Evolutionary conservation across 2,888 invertebrate genomes (phyloP).

Genomic region (Eudemis profundana): DNA sequence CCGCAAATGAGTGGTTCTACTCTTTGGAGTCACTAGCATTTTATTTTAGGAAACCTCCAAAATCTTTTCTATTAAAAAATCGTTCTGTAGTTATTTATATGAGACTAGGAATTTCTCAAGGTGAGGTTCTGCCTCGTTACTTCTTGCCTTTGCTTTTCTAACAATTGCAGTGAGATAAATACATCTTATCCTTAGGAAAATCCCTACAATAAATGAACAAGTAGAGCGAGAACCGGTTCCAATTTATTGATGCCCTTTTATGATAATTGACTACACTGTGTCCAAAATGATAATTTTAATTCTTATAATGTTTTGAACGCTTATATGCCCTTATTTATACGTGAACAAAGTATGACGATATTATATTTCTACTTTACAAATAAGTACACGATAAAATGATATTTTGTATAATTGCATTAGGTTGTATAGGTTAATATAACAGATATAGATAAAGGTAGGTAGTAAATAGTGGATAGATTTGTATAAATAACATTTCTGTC

Average conservation of each 20-base stretch:
- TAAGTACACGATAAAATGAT: constrained; percentile 77
- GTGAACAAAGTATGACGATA: constrained; percentile 77
- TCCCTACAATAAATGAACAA: background rate
- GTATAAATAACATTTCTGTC: constrained; percentile 75
- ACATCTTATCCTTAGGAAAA: no score
- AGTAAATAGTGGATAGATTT: constrained; percentile 63
- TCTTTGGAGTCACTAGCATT: constrained; percentile 3
- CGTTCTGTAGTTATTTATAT: background rate
- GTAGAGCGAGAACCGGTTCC: constrained; percentile 44
- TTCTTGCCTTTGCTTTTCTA: background rate
- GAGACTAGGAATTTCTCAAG: background rate
- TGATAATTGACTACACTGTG: constrained; percentile 20
- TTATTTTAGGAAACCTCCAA: background rate
- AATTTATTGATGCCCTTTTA: constrained; percentile 45
- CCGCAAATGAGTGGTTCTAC: constrained; percentile 52
- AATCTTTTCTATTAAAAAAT: background rate
- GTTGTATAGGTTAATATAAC: constrained; percentile 78
- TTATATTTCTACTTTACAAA: constrained; percentile 70
- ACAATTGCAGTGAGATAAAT: background rate
- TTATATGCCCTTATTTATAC: constrained; percentile 62
- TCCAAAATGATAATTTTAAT: constrained; percentile 6
- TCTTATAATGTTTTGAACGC: constrained; percentile 17
- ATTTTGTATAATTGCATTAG: constrained; percentile 83
- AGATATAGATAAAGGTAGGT: constrained; percentile 65
- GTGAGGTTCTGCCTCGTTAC: constrained; percentile 6